Evolutionary conservation across 2,113 vertebrate genomes (phyloP), one percentile per base, ranked within the genome.

Genomic region (Neotragus moschatus): DNA sequence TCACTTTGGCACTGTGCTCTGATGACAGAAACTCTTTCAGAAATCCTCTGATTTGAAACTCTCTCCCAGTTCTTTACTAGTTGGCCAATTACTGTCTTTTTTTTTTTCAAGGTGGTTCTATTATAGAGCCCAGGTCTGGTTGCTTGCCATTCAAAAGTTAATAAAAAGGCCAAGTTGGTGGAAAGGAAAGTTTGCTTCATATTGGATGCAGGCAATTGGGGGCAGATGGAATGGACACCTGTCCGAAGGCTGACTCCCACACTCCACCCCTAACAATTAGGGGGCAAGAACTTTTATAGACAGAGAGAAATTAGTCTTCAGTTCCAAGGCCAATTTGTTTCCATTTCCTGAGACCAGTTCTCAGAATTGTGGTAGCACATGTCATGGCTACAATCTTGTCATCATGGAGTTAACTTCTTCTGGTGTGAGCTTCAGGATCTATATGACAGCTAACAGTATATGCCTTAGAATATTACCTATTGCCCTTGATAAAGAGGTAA

Each of bases 41-140:
- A 85, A 85, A 58, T 36, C n/a, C 13, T 80, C 51, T 92, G 13
- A 36, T 58, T 80, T 49, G 66, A 94, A 12, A 80, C 5, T 1
- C 23, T 93, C 81, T 47, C 15, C 39, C 23, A 75, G 10, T 8
- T 86, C 30, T 79, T 94, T 91, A 43, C 49, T 58, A 51, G 4
- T 79, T 88, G 33, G 36, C 61, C 30, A 13, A 80, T 55, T 90
- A 14, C 7, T 80, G 10, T 47, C 11, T 66, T 80, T 77, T 33
- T 61, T 81, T 28, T 77, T 47, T 49, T 92, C 19, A 36, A 80
- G 17, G 28, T 86, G 45, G 11, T 56, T 85, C 79, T 85, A 5
- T 36, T 70, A 70, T 19, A 0, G 2, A 70, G 19, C 19, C 17
- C n/a, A 70, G 66, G 23, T 15, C 39, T 75, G 39, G 12, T 26